phyloP scores from a whole-genome alignment of 1,140 invertebrate genomes.

The Drosophila lowei region DNA sequence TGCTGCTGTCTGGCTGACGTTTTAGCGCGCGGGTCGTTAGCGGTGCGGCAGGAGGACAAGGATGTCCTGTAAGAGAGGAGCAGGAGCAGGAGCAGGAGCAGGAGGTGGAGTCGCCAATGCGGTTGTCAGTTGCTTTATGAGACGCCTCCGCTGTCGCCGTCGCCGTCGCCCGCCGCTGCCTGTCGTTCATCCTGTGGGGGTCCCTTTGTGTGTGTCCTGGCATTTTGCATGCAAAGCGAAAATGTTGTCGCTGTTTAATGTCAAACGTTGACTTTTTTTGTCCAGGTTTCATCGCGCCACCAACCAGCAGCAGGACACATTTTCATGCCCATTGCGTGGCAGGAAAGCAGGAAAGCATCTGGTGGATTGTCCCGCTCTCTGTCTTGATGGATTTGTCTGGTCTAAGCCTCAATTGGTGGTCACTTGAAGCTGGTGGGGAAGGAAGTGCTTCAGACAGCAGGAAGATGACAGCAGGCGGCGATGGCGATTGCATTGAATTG shows the following conservation, averaged over 20 bases:
- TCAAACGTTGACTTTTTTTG: slow-evolving; percentile 56
- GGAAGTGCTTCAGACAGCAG: no score
- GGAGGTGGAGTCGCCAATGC: slow-evolving; percentile 35
- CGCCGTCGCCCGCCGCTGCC: background rate
- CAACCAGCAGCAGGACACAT: slow-evolving; percentile 39
- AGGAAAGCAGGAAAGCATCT: slow-evolving; percentile 1
- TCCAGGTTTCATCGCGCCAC: background rate
- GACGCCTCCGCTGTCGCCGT: slow-evolving; percentile 25
- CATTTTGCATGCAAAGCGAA: slow-evolving; percentile 74
- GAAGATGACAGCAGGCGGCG: no score
- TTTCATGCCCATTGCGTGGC: slow-evolving; percentile 54
- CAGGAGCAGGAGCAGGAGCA: no score
- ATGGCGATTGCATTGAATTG: no score
- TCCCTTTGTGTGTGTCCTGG: slow-evolving; percentile 67
- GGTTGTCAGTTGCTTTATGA: slow-evolving; percentile 74
- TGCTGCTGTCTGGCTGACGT: slow-evolving; percentile 58
- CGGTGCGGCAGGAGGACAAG: slow-evolving; percentile 6
- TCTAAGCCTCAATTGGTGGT: slow-evolving; percentile 52
- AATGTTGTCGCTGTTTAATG: slow-evolving; percentile 80
- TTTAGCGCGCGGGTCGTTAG: slow-evolving; percentile 67
- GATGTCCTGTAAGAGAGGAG: background rate
- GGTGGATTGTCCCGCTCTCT: slow-evolving; percentile 1
- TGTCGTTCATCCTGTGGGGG: slow-evolving; percentile 30
- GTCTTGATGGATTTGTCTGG: slow-evolving; percentile 71
- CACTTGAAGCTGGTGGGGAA: slow-evolving; percentile 1